Percentiles rank a stretch among this genome's conserved stretches.
Conservation (phyloP, 2,113 vertebrate species). For the Istiophorus platypterus region DNA sequence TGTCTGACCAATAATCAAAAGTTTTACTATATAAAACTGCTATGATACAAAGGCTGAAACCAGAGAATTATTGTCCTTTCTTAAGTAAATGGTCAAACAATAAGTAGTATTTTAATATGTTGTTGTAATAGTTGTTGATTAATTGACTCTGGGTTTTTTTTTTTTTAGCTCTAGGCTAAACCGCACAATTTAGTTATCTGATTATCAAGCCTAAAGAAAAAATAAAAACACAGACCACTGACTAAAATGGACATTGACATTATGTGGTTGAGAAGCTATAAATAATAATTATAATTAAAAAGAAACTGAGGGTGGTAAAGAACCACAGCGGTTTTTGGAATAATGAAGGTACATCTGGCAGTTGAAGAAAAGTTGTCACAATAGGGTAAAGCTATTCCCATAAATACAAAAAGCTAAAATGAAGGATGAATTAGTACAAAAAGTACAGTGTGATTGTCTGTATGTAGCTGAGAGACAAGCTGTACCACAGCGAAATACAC, state of each 20-base stretch:
- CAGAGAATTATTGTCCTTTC: neutral
- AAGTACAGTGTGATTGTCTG: neutral
- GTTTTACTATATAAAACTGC: too few relatives aligned
- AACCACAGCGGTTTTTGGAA: too few relatives aligned
- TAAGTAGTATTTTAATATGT: neutral
- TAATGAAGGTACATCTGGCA: too few relatives aligned
- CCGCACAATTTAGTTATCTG: neutral
- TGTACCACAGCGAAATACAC: neutral
- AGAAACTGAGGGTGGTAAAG: too few relatives aligned
- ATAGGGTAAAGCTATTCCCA: too few relatives aligned
- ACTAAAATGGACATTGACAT: too few relatives aligned
- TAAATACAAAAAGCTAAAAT: too few relatives aligned
- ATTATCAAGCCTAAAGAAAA: neutral
- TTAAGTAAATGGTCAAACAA: neutral
- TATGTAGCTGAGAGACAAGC: neutral
- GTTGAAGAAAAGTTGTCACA: too few relatives aligned
- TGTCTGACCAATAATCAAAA: neutral
- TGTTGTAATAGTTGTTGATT: neutral
- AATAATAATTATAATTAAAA: too few relatives aligned
- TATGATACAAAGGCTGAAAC: neutral
- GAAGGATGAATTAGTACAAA: neutral
- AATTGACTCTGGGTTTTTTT: neutral
- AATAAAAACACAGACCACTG: neutral
- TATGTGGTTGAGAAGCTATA: too few relatives aligned
- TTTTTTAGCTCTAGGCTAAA: neutral